Evolutionary conservation across 2,113 vertebrate species (phyloP), one percentile per base, ranked within the genome.

Genomic region (Platanista minor): DNA sequence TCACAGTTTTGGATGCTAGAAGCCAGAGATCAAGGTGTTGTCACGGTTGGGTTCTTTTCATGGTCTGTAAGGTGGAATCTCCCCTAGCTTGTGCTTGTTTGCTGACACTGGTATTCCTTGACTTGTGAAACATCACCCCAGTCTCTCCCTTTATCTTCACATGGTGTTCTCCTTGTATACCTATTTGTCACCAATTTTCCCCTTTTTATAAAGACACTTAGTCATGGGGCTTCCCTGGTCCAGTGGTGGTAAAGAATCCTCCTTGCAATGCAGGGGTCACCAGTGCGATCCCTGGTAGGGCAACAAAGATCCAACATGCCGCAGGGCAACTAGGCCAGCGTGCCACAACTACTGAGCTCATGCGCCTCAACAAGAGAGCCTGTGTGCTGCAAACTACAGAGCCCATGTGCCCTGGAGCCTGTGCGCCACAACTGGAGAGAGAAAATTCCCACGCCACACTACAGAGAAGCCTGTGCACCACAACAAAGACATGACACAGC

Each of bases 381-480:
- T 52, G 5, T 52, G 49, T 52, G 49, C 15, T 0, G 0, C 49
- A 52, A 17, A 52, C 49, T 52, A 52, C 15, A 52, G 15, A 52
- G 49, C 15, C 49, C 15, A 17, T 0, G 49, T 17, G 15, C 49
- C 15, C 49, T 52, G 49, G 49, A 52, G 15, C 49, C 49, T 1
- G 49, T 17, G 49, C 49, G 1, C 49, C 49, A 52, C 49, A 52
- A 15, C 49, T 52, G 5, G 49, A 52, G 49, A 52, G 49, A 52
- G 5, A 17, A 17, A 17, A 52, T 52, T 5, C 49, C 49, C 49
- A 52, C 15, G 49, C 49, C 49, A 52, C 49, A 17, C 49, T 6
- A 52, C 15, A 52, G 14, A 52, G 15, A 52, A 52, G 15, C 49
- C 15, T 52, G 49, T 0, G 0, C 1, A 1, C 49, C 49, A 52